A percentile compares a stretch with the other conserved stretches of the same genome.
These are phyloP conservation scores for Labeo calbasu DNA, from an alignment of 2,797 vertebrate species.

Conservation along the genomic window DNA sequence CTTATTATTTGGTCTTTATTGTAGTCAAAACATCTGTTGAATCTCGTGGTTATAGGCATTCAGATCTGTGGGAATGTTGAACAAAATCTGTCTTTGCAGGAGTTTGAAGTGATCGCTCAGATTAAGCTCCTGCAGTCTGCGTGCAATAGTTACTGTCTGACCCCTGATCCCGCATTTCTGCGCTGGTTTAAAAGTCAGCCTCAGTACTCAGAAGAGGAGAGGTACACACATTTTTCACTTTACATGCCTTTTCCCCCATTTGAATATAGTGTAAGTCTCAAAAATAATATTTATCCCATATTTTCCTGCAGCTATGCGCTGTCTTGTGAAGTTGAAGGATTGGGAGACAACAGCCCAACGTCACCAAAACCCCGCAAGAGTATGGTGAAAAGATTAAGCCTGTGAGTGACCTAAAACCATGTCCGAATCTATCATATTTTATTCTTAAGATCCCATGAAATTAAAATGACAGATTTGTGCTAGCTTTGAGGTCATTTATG, in stretches of 20 bases:
- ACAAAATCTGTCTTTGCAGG: constrained; percentile 72
- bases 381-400: constrained; percentile 95
- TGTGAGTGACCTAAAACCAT: constrained; percentile 81
- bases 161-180: constrained; percentile 83
- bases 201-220: constrained; percentile 88
- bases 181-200: constrained; percentile 87
- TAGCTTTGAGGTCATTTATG: neutral
- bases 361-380: constrained; percentile 90
- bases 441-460: neutral
- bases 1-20: constrained; percentile 26
- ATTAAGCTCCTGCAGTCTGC: constrained; percentile 95
- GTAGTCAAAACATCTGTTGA: constrained; percentile 20
- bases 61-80: neutral
- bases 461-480: neutral
- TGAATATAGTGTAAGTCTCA: neutral
- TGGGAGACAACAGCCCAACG: constrained; percentile 83
- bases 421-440: neutral
- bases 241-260: neutral
- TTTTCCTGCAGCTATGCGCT: constrained; percentile 81
- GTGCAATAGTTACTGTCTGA: constrained; percentile 93
- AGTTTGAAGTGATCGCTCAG: constrained; percentile 95
- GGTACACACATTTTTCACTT: constrained; percentile 70
- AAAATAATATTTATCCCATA: constrained; percentile 26
- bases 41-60: neutral
- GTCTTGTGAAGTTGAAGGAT: constrained; percentile 88